Percentiles rank a stretch among this genome's conserved stretches.
Evolutionary conservation across 2,888 invertebrate species (phyloP).

Genomic region (Leucoptera coffeella): DNA sequence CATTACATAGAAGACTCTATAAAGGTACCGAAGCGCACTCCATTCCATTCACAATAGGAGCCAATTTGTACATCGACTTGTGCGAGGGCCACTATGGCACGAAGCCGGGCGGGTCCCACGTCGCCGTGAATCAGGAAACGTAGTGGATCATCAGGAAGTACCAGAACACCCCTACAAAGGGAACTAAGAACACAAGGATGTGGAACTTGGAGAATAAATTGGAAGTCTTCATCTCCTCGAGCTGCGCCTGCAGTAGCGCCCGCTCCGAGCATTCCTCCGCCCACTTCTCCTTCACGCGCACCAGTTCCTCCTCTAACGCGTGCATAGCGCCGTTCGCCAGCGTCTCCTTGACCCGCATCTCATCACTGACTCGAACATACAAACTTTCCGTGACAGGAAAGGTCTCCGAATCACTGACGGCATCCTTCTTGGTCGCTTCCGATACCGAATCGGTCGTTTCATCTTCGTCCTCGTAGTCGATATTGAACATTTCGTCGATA

Average conservation of each 20-base stretch:
- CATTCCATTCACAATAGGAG: conserved; percentile 62
- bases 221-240: conserved; percentile 54
- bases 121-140: conserved; percentile 59
- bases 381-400: conserved; percentile 11
- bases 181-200: conserved; percentile 51
- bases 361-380: conserved; percentile 24
- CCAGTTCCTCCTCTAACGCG: conserved; percentile 67
- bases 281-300: conserved; percentile 67
- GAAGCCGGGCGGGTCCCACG: conserved; percentile 48
- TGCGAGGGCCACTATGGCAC: conserved; percentile 23
- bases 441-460: conserved; percentile 32
- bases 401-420: conserved; percentile 6
- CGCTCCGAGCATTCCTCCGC: conserved; percentile 59
- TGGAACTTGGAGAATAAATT: conserved; percentile 47
- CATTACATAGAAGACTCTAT: too few relatives aligned
- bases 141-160: conserved; percentile 56
- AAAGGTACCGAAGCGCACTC: conserved; percentile 66
- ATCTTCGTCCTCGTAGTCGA: conserved; percentile 30
- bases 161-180: conserved; percentile 49
- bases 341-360: conserved; percentile 18
- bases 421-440: conserved; percentile 7
- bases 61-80: conserved; percentile 20
- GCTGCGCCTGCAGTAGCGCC: conserved; percentile 53
- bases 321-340: conserved; percentile 50
- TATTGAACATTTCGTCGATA: conserved; percentile 42